These are phyloP conservation scores for Tetraneura akinire DNA, from an alignment of 1,140 invertebrate species.

Conservation along the genomic window DNA sequence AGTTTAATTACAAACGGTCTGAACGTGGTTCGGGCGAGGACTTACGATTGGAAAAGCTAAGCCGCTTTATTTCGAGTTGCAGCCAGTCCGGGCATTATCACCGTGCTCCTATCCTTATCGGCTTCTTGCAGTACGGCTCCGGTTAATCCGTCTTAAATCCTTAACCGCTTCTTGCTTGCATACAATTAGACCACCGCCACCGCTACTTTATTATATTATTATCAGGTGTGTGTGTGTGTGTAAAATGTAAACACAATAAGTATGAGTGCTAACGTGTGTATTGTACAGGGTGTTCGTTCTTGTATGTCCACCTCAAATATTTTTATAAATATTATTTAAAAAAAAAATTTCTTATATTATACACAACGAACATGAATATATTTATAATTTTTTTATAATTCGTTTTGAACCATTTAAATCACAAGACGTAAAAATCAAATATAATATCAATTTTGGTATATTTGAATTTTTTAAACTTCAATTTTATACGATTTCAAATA, in stretches of 20 bases:
- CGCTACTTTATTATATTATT: too few species aligned
- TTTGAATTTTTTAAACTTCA: too few species aligned
- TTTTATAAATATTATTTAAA: too few species aligned
- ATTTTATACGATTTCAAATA: too few species aligned
- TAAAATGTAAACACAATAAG: not conserved
- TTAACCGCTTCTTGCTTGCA: not conserved
- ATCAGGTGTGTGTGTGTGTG: not conserved
- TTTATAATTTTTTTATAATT: too few species aligned
- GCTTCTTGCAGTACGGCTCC: not conserved
- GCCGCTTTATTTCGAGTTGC: conserved; percentile 23
- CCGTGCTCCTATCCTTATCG: conserved; percentile 15
- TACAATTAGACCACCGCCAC: conserved; percentile 2
- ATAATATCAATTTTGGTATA: too few species aligned
- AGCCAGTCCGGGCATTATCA: not conserved
- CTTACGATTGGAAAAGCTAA: conserved; percentile 41
- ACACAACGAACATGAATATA: too few species aligned
- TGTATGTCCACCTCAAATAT: too few species aligned
- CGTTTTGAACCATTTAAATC: too few species aligned
- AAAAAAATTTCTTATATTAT: too few species aligned
- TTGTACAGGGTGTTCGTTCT: too few species aligned
- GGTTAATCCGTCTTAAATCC: conserved; percentile 8
- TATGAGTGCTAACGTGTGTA: not conserved
- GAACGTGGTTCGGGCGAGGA: not conserved
- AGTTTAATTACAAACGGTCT: conserved; percentile 36
- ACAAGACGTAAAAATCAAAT: too few species aligned